phyloP scores from a whole-genome alignment of 2,113 vertebrate species.

The Machaerirhynchus nigripectus region DNA sequence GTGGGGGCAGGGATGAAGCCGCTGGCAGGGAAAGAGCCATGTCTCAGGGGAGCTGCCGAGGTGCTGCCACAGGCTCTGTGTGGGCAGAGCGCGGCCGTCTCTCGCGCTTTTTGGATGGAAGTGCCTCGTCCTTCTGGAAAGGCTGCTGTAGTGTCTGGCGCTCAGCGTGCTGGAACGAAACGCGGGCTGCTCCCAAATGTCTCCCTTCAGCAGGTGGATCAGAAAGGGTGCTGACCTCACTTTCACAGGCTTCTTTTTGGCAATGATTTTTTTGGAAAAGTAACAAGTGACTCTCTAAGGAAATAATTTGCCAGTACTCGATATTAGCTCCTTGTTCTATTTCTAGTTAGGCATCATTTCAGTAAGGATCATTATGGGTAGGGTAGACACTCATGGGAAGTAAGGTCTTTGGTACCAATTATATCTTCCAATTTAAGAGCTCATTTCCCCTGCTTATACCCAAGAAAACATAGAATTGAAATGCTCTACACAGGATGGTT shows the following conservation, averaged over 20 bases:
- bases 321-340: background rate
- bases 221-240: background rate
- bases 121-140: background rate
- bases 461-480: background rate
- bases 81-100: rapidly evolving
- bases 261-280: background rate
- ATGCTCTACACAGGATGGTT: background rate
- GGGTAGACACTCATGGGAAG: background rate
- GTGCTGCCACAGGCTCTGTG: background rate
- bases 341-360: background rate
- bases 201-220: background rate
- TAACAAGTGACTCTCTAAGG: background rate
- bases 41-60: background rate
- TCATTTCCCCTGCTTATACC: background rate
- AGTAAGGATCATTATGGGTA: rapidly evolving
- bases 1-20: background rate
- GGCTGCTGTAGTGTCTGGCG: background rate
- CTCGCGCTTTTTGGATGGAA: rapidly evolving
- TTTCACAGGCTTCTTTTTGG: background rate
- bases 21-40: rapidly evolving
- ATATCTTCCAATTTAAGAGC: background rate
- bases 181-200: background rate
- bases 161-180: background rate
- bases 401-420: background rate
- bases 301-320: rapidly evolving